A percentile compares a stretch with the other conserved stretches of the same genome.
Conservation (phyloP, 2,888 invertebrate genomes). For the Panzeria rudis region DNA sequence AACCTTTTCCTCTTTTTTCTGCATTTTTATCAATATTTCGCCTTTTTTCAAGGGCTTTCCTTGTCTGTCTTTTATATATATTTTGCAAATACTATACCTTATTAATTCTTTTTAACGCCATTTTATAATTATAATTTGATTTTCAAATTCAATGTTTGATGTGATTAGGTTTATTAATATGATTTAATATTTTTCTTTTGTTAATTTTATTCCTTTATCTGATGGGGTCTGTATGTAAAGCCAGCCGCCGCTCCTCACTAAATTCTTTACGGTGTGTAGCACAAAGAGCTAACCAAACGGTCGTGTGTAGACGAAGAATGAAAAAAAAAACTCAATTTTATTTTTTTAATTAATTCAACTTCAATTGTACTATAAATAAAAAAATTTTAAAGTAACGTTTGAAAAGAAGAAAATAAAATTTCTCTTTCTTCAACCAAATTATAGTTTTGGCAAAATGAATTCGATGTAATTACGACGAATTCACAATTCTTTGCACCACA, state of each 20-base stretch:
- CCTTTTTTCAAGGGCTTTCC: slow-evolving; percentile 69
- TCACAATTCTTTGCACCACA: slow-evolving; percentile 74
- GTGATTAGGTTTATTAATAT: slow-evolving; percentile 72
- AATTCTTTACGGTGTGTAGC: slow-evolving; percentile 74
- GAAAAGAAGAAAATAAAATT: slow-evolving; percentile 48
- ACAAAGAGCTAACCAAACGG: slow-evolving; percentile 74
- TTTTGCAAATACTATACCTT: slow-evolving; percentile 85
- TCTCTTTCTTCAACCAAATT: slow-evolving; percentile 53
- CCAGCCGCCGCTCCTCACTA: slow-evolving; percentile 71
- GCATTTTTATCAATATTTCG: slow-evolving; percentile 74
- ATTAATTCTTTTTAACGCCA: slow-evolving; percentile 99
- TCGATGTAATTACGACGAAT: slow-evolving; percentile 74
- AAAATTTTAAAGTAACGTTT: slow-evolving; percentile 58
- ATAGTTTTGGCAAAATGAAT: slow-evolving; percentile 70
- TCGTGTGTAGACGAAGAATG: slow-evolving; percentile 67
- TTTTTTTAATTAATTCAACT: slow-evolving; percentile 64
- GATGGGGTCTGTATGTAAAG: slow-evolving; percentile 64
- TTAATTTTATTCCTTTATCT: slow-evolving; percentile 59
- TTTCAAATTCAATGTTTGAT: slow-evolving; percentile 75
- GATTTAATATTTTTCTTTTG: slow-evolving; percentile 60
- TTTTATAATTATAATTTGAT: slow-evolving; percentile 85
- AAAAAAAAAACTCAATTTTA: slow-evolving; percentile 72
- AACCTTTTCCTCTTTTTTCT: slow-evolving; percentile 57
- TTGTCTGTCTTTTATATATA: slow-evolving; percentile 70
- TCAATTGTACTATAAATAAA: slow-evolving; percentile 50